Evolutionary conservation across 92 coral and sea anemone species (phyloP).

Genomic region (Desmophyllum pertusum): DNA sequence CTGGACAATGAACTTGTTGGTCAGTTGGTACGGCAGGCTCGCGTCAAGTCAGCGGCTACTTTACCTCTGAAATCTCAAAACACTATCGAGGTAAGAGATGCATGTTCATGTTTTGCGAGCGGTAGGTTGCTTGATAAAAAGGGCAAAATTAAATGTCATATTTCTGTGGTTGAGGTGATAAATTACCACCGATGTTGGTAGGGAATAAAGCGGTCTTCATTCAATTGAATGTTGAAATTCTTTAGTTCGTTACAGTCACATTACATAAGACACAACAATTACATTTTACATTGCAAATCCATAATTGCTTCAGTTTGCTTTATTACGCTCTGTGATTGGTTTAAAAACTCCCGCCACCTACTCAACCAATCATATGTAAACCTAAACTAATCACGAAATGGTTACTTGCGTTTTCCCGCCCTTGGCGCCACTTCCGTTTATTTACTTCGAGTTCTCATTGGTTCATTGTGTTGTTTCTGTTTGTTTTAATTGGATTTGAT

Average conservation of each 20-base stretch:
- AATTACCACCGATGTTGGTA: too few relatives aligned
- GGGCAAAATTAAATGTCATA: too few relatives aligned
- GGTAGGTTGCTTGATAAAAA: background rate
- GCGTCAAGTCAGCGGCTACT: constrained; percentile 50
- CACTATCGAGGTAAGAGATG: constrained; percentile 68
- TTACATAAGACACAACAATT: too few relatives aligned
- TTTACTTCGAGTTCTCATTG: background rate
- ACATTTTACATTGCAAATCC: background rate
- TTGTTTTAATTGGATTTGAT: background rate
- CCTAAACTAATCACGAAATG: background rate
- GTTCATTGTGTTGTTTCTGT: background rate
- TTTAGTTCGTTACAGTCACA: too few relatives aligned
- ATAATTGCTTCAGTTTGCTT: too few relatives aligned
- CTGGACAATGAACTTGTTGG: constrained; percentile 74
- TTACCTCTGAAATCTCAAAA: constrained; percentile 57
- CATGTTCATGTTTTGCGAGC: background rate
- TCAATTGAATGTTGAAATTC: too few relatives aligned
- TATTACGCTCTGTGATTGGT: background rate
- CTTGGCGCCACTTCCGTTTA: background rate
- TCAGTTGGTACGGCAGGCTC: constrained; percentile 65
- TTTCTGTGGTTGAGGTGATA: too few relatives aligned
- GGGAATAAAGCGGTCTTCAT: background rate
- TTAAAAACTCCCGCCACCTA: background rate
- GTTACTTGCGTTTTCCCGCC: background rate
- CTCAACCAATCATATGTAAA: too few relatives aligned